phyloP scores from a whole-genome alignment of 2,797 vertebrate genomes.

The Mormyrops boulengeri region DNA sequence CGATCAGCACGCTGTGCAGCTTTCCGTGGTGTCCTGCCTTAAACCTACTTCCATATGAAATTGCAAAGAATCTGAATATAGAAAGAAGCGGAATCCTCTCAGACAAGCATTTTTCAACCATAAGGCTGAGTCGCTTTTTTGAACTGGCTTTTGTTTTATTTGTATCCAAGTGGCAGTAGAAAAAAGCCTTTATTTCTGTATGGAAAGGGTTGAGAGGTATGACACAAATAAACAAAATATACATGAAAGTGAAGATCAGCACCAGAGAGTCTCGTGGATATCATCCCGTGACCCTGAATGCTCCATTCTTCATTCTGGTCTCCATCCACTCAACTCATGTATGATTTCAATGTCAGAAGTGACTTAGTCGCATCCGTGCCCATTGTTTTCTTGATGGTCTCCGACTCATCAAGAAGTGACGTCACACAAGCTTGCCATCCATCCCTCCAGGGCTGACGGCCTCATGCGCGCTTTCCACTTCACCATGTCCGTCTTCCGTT shows the following conservation, averaged over 20 bases:
- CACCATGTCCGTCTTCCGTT: constrained; percentile 8
- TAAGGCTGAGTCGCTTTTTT: not conserved
- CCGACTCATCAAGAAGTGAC: constrained; percentile 23
- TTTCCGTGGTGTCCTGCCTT: not conserved
- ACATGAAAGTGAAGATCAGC: not conserved
- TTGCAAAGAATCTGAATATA: constrained; percentile 9
- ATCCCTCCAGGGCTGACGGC: not conserved
- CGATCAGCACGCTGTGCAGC: not conserved
- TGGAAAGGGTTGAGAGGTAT: constrained; percentile 41
- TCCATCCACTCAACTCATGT: not conserved
- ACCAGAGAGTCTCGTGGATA: not conserved
- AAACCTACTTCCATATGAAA: not conserved
- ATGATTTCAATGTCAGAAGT: constrained; percentile 14
- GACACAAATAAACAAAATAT: constrained; percentile 18
- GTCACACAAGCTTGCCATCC: constrained; percentile 20
- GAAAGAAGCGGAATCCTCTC: not conserved
- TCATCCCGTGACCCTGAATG: constrained; percentile 17
- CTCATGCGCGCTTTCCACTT: constrained; percentile 11
- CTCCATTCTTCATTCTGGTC: constrained; percentile 6
- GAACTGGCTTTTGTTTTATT: not conserved
- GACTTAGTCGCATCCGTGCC: not conserved
- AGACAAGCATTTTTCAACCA: not conserved
- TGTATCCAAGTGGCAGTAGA: not conserved
- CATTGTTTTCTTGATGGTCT: constrained; percentile 22
- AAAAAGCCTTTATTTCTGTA: not conserved